Evolutionary conservation across 2,797 vertebrate species (phyloP).

Genomic region (Podarcis siculus): DNA sequence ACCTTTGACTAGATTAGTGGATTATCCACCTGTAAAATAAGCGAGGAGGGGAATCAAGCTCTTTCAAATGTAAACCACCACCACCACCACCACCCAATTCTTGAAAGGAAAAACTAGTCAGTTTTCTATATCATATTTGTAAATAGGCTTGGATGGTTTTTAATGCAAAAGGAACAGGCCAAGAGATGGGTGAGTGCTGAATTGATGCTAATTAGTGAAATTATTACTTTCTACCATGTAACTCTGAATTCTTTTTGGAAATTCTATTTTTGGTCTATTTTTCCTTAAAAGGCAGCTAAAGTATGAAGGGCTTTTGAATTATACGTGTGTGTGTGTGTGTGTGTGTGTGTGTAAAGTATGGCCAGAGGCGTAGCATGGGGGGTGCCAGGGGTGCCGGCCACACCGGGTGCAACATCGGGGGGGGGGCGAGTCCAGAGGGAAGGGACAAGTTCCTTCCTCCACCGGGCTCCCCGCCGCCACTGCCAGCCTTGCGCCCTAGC

Average conservation of each 20-base stretch:
- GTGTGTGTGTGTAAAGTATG: neutral
- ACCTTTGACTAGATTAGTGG: slow-evolving; percentile 54
- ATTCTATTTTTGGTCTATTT: slow-evolving; percentile 69
- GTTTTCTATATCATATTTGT: slow-evolving; percentile 66
- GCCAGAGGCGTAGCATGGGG: too few relatives aligned
- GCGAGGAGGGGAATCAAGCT: slow-evolving; percentile 18
- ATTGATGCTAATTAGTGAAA: slow-evolving; percentile 70
- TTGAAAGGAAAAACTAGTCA: slow-evolving; percentile 64
- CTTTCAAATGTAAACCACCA: slow-evolving; percentile 65
- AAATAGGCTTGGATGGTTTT: slow-evolving; percentile 71
- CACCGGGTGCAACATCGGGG: too few relatives aligned
- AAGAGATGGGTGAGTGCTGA: too few relatives aligned
- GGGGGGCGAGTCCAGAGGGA: too few relatives aligned
- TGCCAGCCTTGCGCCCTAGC: too few relatives aligned
- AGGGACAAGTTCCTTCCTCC: too few relatives aligned
- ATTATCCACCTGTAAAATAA: slow-evolving; percentile 40
- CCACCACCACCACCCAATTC: slow-evolving; percentile 57
- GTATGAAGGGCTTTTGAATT: slow-evolving; percentile 68
- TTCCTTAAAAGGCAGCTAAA: slow-evolving; percentile 71
- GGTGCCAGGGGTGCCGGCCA: too few relatives aligned
- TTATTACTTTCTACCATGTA: slow-evolving; percentile 69
- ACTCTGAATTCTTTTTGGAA: slow-evolving; percentile 68
- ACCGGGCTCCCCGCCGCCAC: too few relatives aligned
- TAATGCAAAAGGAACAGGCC: slow-evolving; percentile 72
- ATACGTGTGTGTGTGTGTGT: slow-evolving; percentile 17